Conservation (phyloP, 2,888 invertebrate genomes). For the Megaustenia siamemsis region DNA sequence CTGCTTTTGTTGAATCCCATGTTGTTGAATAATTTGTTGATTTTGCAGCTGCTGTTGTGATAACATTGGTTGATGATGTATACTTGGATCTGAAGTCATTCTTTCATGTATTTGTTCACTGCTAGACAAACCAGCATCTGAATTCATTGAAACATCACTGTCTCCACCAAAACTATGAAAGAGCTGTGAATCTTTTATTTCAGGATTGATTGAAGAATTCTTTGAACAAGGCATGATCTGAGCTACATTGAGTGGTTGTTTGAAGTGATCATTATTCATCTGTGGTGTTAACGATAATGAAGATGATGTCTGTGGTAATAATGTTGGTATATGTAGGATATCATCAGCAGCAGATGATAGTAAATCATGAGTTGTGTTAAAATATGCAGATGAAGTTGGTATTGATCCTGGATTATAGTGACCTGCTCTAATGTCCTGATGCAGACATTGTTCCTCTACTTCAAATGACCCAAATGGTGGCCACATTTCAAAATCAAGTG, state of each 20-base stretch:
- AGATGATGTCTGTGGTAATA: not conserved
- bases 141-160: constrained; percentile 38
- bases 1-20: not conserved
- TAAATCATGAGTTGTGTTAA: not conserved
- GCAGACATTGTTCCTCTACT: not conserved
- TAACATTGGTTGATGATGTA: not conserved
- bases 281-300: not conserved
- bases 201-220: not conserved
- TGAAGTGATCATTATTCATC: not conserved
- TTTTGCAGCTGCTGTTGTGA: not conserved
- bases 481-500: constrained; percentile 9
- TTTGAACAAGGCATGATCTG: not conserved
- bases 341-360: not conserved
- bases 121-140: not conserved
- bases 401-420: not conserved
- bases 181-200: not conserved
- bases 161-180: not conserved
- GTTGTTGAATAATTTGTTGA: not conserved
- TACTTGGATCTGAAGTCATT: not conserved
- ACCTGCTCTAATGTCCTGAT: not conserved
- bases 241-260: not conserved
- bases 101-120: not conserved
- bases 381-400: not conserved
- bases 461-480: not conserved
- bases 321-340: not conserved